Evolutionary conservation across 2,797 vertebrate species (phyloP).

Genomic region (Hirundo rustica): DNA sequence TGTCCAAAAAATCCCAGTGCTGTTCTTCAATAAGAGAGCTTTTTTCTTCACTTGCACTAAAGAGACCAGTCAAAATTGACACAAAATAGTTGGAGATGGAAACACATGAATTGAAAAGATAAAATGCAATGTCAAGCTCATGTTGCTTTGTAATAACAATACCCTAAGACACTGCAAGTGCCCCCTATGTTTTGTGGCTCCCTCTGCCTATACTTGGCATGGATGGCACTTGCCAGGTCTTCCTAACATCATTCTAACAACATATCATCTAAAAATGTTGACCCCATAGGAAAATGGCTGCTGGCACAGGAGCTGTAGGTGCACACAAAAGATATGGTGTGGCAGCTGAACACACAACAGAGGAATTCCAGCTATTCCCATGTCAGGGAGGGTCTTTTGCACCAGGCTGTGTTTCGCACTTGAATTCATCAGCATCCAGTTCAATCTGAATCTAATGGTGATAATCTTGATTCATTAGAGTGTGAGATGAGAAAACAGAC

Average conservation of each 20-base stretch:
- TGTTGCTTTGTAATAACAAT: not conserved
- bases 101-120: not conserved
- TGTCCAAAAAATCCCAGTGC: not conserved
- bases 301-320: not conserved
- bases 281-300: not conserved
- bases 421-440: not conserved
- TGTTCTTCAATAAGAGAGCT: not conserved
- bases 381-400: not conserved
- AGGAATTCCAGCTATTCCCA: conserved; percentile 12
- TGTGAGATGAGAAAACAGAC: not conserved
- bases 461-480: not conserved
- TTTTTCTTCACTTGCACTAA: not conserved
- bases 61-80: not conserved
- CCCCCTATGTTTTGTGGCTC: not conserved
- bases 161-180: not conserved
- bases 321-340: not conserved
- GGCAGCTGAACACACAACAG: not conserved
- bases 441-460: not conserved
- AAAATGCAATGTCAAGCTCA: not conserved
- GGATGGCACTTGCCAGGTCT: not conserved
- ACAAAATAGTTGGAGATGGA: not conserved
- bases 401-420: not conserved
- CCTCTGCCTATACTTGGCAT: not conserved
- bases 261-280: not conserved
- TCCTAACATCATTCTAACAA: not conserved